A percentile compares a stretch with the other conserved stretches of the same genome.
Evolutionary conservation across 2,797 vertebrate genomes (phyloP).

Genomic region (Setipinna tenuifilis): DNA sequence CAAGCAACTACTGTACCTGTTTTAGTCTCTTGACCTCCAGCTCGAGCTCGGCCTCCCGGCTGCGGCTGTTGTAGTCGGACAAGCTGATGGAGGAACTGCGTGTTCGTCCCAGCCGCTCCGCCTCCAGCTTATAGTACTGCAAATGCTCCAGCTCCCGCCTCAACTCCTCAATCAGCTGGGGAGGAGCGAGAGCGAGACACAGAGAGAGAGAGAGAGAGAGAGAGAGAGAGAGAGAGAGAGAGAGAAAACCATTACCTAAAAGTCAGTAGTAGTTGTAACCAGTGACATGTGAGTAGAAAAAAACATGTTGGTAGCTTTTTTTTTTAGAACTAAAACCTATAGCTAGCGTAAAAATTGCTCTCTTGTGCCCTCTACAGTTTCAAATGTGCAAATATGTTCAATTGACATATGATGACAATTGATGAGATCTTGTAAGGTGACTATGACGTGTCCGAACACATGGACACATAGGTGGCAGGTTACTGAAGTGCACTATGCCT

Average conservation of each 20-base stretch:
- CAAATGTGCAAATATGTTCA: too few species aligned
- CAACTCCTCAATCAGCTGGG: slow-evolving; percentile 92
- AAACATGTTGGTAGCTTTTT: too few species aligned
- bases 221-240: slow-evolving; percentile 19
- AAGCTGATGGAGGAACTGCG: slow-evolving; percentile 80
- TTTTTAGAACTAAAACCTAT: too few species aligned
- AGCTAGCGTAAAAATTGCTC: too few species aligned
- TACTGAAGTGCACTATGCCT: too few species aligned
- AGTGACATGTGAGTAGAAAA: too few species aligned
- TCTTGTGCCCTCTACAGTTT: too few species aligned
- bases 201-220: slow-evolving; percentile 7
- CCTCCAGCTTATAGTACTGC: slow-evolving; percentile 91
- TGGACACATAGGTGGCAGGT: too few species aligned
- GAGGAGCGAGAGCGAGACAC: background rate
- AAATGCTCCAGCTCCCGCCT: slow-evolving; percentile 91
- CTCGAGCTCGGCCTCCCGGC: slow-evolving; percentile 91
- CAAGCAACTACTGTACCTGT: slow-evolving; percentile 60
- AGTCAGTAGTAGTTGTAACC: background rate
- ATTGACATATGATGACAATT: too few species aligned
- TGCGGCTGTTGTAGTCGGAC: slow-evolving; percentile 84
- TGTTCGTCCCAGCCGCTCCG: slow-evolving; percentile 81
- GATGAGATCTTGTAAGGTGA: too few species aligned
- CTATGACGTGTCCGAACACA: too few species aligned
- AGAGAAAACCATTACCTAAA: background rate
- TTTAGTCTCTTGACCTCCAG: slow-evolving; percentile 91